Evolutionary conservation across 2,113 vertebrate species (phyloP), one percentile per base, ranked within the genome.

Genomic region (Drymodes brunneopygia): DNA sequence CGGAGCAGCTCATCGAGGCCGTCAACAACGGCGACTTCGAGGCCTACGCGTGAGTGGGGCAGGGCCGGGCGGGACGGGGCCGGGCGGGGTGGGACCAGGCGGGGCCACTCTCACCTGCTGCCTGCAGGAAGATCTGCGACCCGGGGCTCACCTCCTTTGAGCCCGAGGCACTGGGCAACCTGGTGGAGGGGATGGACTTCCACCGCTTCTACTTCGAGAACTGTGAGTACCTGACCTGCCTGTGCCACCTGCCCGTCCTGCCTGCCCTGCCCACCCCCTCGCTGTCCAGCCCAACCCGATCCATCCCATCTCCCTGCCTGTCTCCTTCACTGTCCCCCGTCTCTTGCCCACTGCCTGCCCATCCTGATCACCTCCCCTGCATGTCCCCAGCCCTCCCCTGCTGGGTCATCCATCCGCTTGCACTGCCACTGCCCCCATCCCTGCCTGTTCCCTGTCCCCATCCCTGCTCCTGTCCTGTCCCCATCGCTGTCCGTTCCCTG

Each of bases 161-260:
- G 96, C 99, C 99, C 0, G 99, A 99, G 98, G 99, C 99, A 11
- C 95, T 99, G 95, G 99, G 99, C 20, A 99, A 99, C 90, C 98
- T 99, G 82, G 99, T 99, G 77, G 99, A 99, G 97, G 99, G 99
- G n/a, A 99, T 99, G 99, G 99, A 99, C 96, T 99, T 99, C 97
- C 99, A 99, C 94, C 98, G 98, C 90, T 99, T 99, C 97, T 99
- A 99, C 98, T 99, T 99, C 5, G 99, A 99, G 97, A 99, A 99
- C 95, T 95, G 99, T 99, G 98, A 98, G 98, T 88, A 57, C 33
- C 38, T 0, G 1, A 19, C 24, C n/a, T n/a, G 25, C 57, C 56
- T 4, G 27, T 19, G 22, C 31, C 60, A 25, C 50, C n/a, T 56
- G 29, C 54, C 19, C 6, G 9, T 15, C 56, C 13, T 44, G 38